Evolutionary conservation across 2,888 invertebrate genomes (phyloP).

Genomic region (Caenorhabditis sinica): DNA sequence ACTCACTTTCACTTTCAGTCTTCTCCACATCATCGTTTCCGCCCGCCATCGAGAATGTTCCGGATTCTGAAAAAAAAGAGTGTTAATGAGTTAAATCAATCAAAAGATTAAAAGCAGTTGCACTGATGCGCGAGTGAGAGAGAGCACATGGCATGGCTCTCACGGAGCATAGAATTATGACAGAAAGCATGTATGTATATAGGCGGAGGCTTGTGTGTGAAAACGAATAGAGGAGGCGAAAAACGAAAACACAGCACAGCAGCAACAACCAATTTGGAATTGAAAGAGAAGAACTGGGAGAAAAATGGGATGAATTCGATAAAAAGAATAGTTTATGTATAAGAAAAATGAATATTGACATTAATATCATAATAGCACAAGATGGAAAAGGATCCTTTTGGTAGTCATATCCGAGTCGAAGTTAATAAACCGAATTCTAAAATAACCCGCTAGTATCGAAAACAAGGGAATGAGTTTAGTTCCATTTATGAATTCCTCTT

Average conservation of each 20-base stretch:
- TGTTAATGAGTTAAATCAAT: constrained; percentile 3
- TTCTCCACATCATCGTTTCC: constrained; percentile 25
- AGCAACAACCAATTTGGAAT: constrained; percentile 29
- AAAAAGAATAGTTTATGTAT: constrained; percentile 1
- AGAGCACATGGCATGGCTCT: constrained; percentile 5
- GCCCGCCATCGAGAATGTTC: constrained; percentile 4
- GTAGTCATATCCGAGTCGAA: neutral
- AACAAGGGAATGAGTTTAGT: constrained; percentile 8
- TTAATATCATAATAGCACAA: neutral
- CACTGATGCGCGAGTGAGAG: constrained; percentile 12
- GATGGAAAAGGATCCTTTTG: neutral
- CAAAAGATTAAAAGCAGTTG: neutral
- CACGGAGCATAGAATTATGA: constrained; percentile 36
- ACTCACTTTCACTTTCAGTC: constrained; percentile 13
- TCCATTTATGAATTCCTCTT: constrained; percentile 45
- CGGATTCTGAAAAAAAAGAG: neutral
- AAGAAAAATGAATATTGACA: constrained; percentile 1
- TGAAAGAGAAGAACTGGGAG: neutral
- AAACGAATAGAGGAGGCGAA: neutral
- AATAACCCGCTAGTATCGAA: neutral
- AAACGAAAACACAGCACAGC: constrained; percentile 19
- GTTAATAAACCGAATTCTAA: neutral
- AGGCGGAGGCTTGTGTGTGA: constrained; percentile 10
- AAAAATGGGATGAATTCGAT: neutral
- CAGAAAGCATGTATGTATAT: constrained; percentile 40